Base-by-base conservation (phyloP, 2,113 vertebrate genomes). In the Hiodon tergisus region DNA sequence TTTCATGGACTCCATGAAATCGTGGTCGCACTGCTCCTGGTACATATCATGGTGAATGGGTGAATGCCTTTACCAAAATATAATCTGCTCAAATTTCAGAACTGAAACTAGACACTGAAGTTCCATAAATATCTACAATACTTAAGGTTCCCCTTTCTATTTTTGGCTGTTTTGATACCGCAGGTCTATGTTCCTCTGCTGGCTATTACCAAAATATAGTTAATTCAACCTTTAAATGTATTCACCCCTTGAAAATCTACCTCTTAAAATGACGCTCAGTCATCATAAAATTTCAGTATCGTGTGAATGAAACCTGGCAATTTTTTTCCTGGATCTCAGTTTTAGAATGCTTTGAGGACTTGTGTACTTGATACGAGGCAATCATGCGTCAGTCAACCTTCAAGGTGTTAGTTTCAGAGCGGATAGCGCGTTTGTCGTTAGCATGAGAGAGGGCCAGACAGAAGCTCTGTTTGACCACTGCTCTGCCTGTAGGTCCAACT, bases 1-100 rank as follows among this genome's bases (percentile, higher is more conserved):
- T 87, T 96, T 98, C 97, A 97, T 98, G 78, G 91, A 92, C 83
- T 95, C 95, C 86, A 95, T 95, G 85, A 96, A 96, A 78, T 93
- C 92, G 81, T 97, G 95, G 71, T 97, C 95, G 80, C 85, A 87
- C 80, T 87, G 84, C 68, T 93, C 91, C 96, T 98, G 86, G 80
- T 70, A 77, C 81, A 69, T 11, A 31, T 31, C 31, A 31, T 31
- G 31, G 31, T 31, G 31, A 31, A 31, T 31, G 31, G 31, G 31
- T 31, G 31, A 31, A 31, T 31, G 61, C 61, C 14, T 16, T 13
- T n/a, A 63, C 61, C 46, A 8, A 3, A 63, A 31, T 63, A n/a
- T 7, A n/a, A n/a, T n/a, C n/a, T n/a, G n/a, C n/a, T n/a, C n/a
- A 55, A 55, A 9, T 5, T 4, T 9, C 54, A 55, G 9, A 55